A percentile compares a stretch with the other conserved stretches of the same genome.
phyloP scores from a whole-genome alignment of 2,797 vertebrate genomes.

The Crax fasciolata region DNA sequence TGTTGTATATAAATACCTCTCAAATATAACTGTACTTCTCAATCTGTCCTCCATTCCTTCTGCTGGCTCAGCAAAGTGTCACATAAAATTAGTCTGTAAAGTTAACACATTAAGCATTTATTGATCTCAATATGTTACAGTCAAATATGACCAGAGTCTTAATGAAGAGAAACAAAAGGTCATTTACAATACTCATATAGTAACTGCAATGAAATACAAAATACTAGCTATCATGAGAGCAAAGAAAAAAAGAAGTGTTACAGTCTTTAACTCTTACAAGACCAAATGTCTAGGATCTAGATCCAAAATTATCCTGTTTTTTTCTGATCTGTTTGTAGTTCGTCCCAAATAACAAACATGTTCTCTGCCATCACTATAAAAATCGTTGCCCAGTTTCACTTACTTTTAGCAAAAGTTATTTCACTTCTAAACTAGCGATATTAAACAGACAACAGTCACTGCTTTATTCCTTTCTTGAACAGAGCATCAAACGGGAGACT shows the following conservation, averaged over 20 bases:
- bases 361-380: not conserved
- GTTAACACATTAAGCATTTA: slow-evolving; percentile 59
- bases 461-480: not conserved
- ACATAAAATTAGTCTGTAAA: slow-evolving; percentile 37
- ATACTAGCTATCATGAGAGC: not conserved
- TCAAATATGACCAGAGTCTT: slow-evolving; percentile 18
- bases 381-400: not conserved
- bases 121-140: slow-evolving; percentile 49
- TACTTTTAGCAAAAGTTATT: not conserved
- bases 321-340: not conserved
- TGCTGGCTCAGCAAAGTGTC: slow-evolving; percentile 47
- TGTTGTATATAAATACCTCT: slow-evolving; percentile 42
- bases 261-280: not conserved
- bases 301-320: not conserved
- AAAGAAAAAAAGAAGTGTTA: not conserved
- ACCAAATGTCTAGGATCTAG: not conserved
- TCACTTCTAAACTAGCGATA: not conserved
- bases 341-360: not conserved
- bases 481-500: not conserved
- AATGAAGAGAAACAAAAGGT: slow-evolving; percentile 39
- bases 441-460: not conserved
- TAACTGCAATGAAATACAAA: not conserved
- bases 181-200: not conserved
- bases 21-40: not conserved
- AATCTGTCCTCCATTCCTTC: slow-evolving; percentile 18